These are phyloP conservation scores for Drosophila lacicola DNA, from an alignment of 2,888 invertebrate genomes.

Conservation along the genomic window DNA sequence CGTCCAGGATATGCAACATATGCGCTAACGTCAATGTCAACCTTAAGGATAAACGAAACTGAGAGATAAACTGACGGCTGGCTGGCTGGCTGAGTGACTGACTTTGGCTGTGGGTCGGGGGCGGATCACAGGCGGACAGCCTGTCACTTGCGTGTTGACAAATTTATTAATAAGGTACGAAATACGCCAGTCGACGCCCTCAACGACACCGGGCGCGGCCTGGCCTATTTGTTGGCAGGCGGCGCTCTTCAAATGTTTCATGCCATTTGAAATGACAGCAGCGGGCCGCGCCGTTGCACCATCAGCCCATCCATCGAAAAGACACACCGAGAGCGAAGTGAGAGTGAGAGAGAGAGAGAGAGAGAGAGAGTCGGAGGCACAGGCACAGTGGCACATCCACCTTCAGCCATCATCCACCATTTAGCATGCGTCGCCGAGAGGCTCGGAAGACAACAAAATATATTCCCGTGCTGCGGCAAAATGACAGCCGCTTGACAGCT, in stretches of 20 bases:
- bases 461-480: conserved; percentile 76
- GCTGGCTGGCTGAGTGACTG: conserved; percentile 2
- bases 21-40: conserved; percentile 64
- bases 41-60: conserved; percentile 63
- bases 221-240: conserved; percentile 75
- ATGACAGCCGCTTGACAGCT: conserved; percentile 83
- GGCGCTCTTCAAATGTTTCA: conserved; percentile 77
- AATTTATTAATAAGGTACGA: conserved; percentile 84
- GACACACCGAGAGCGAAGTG: too few species aligned
- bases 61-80: conserved; percentile 61
- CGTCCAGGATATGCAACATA: conserved; percentile 68
- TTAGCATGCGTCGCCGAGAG: conserved; percentile 60
- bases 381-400: conserved; percentile 33
- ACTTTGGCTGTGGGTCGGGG: conserved; percentile 25
- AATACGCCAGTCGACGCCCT: conserved; percentile 73
- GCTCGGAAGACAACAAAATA: conserved; percentile 44
- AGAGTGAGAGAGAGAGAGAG: too few species aligned
- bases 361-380: background rate
- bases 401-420: conserved; percentile 50
- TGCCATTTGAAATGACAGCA: conserved; percentile 74
- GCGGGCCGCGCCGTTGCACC: conserved; percentile 55
- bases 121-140: conserved; percentile 73
- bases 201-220: conserved; percentile 69
- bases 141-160: conserved; percentile 83
- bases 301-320: conserved; percentile 15